These are phyloP conservation scores for Arrhamphus sclerolepis DNA, from an alignment of 2,797 vertebrate genomes.

Conservation along the genomic window DNA sequence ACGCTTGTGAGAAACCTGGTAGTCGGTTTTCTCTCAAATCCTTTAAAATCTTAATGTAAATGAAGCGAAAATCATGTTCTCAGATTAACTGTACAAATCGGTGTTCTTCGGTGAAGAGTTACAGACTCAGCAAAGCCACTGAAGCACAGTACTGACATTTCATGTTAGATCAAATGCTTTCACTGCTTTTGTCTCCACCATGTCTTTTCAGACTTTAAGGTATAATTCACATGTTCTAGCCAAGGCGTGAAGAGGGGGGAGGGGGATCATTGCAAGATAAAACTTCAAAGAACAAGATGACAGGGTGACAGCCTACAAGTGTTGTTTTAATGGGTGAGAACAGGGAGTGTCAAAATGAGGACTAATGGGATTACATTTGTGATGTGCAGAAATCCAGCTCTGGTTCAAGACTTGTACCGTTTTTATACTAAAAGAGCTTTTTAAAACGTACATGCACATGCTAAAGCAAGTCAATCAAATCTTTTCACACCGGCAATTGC, in stretches of 20 bases:
- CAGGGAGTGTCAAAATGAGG: slow-evolving; percentile 31
- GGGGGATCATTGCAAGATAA: slow-evolving; percentile 46
- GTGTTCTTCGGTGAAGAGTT: no score
- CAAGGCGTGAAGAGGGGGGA: slow-evolving; percentile 57
- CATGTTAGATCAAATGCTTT: no score
- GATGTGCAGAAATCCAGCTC: slow-evolving; percentile 29
- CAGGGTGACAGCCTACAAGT: slow-evolving; percentile 36
- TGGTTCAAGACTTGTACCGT: slow-evolving; percentile 7
- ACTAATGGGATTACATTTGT: slow-evolving; percentile 37
- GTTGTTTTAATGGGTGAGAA: slow-evolving; percentile 46
- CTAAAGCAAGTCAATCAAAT: not conserved
- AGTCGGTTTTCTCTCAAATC: no score
- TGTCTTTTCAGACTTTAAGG: no score
- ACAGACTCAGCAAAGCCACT: no score
- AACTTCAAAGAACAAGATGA: slow-evolving; percentile 45
- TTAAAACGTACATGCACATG: not conserved
- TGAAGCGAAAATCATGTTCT: no score
- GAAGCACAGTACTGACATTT: no score
- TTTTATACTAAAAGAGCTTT: not conserved
- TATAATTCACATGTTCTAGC: slow-evolving; percentile 1
- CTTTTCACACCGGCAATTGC: no score
- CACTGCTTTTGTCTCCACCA: no score
- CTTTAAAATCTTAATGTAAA: no score
- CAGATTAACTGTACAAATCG: no score
- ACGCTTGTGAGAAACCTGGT: no score